phyloP scores from a whole-genome alignment of 2,113 vertebrate species.

The Pelvicachromis taeniatus region DNA sequence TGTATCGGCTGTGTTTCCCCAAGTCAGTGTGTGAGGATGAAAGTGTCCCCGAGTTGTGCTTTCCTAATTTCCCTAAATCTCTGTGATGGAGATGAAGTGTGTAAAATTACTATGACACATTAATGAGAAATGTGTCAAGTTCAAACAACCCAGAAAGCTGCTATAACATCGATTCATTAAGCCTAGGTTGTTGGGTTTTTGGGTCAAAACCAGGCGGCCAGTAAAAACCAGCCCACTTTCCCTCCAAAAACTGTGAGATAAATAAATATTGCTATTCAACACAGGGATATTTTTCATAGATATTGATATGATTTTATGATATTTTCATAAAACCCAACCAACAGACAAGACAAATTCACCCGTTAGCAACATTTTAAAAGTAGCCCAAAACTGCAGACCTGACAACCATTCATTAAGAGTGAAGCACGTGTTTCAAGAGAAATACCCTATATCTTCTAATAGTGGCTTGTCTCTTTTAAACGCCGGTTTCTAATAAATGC shows the following conservation, averaged over 20 bases:
- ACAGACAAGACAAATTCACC: background rate
- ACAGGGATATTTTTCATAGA: background rate
- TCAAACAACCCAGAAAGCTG: background rate
- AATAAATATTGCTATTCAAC: background rate
- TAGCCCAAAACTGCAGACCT: background rate
- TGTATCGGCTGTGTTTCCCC: background rate
- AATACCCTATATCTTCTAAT: no score
- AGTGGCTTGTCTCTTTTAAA: no score
- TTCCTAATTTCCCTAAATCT: background rate
- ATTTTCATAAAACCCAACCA: background rate
- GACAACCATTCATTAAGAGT: background rate
- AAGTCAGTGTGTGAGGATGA: background rate
- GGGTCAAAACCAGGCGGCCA: background rate
- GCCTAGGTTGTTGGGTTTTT: background rate
- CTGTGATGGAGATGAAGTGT: background rate
- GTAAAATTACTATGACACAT: background rate
- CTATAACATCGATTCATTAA: background rate
- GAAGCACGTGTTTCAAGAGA: background rate
- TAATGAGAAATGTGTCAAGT: background rate
- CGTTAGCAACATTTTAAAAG: background rate
- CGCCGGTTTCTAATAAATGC: no score
- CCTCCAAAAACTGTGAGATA: background rate
- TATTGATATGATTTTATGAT: background rate
- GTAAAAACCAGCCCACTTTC: background rate
- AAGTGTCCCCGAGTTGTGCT: background rate